Evolutionary conservation across 2,888 invertebrate species (phyloP), one percentile per base, ranked within the genome.

Genomic region (Mellilla xanthometata): DNA sequence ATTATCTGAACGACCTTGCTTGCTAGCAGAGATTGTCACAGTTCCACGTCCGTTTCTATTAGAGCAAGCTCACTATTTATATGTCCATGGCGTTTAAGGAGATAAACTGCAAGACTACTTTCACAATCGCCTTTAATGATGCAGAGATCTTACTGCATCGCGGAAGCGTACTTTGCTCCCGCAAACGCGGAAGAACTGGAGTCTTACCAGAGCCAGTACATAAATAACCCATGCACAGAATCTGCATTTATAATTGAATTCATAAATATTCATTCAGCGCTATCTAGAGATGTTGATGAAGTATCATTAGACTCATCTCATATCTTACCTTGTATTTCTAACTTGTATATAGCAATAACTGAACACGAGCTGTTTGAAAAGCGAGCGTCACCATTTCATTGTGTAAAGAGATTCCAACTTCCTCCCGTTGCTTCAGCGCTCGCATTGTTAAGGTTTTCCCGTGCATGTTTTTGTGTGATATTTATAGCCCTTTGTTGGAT

Each of bases 1-100:
- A 24, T 24, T 24, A 70, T 72, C 72, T 65, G 54, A 70, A 66
- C 71, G 78, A 70, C 81, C 81, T 81, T 80, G 79, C 63, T 44
- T 39, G 55, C 56, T 56, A 42, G 42, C 52, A 56, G 72, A 68
- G 75, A 81, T 70, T 76, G 79, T 72, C 66, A 64, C 65, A 65
- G 62, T 62, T 68, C 59, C 56, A 65, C 58, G 66, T 78, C 74
- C 72, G 72, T 62, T 62, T 76, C 54, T 63, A 65, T 73, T 67
- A 66, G 60, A 62, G 43, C 59, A 61, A 54, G 59, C 29, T 11
- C 28, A 27, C 5, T 27, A 23, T 27, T 60, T 58, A 64, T 58
- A 51, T 55, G 50, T 62, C 57, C 58, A 52, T 69, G 68, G 63
- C 69, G 74, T 74, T 73, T 70, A 63, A 55, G 49, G 48, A 58